Conservation (phyloP, 2,797 vertebrate species). For the Propithecus perrieri region DNA sequence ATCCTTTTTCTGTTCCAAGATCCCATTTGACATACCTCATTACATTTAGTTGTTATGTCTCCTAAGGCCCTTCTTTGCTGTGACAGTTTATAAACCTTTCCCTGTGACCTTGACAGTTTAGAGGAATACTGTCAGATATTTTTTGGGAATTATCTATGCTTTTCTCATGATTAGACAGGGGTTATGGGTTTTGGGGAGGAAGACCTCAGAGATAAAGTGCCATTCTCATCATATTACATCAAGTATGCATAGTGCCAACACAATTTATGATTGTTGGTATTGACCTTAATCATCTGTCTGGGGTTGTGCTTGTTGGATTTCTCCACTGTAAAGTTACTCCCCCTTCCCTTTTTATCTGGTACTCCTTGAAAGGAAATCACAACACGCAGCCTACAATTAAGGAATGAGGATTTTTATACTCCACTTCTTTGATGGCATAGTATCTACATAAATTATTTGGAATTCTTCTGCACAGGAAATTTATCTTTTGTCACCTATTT, state of each 20-base stretch:
- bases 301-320: not conserved
- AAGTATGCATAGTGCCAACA: not conserved
- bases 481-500: not conserved
- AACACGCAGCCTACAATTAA: not conserved
- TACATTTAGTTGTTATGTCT: not conserved
- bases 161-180: not conserved
- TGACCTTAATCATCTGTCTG: not conserved
- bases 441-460: not conserved
- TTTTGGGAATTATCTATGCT: not conserved
- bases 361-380: not conserved
- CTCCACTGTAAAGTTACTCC: not conserved
- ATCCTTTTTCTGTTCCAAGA: not conserved
- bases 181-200: not conserved
- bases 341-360: not conserved
- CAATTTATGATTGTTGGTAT: not conserved
- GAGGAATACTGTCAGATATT: not conserved
- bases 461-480: not conserved
- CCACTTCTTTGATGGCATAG: not conserved
- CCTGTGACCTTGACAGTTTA: not conserved
- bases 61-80: not conserved
- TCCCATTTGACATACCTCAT: not conserved
- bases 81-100: not conserved
- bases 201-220: not conserved
- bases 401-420: not conserved
- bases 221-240: not conserved